phyloP scores from a whole-genome alignment of 2,888 invertebrate genomes.

The Morpho deidamia region DNA sequence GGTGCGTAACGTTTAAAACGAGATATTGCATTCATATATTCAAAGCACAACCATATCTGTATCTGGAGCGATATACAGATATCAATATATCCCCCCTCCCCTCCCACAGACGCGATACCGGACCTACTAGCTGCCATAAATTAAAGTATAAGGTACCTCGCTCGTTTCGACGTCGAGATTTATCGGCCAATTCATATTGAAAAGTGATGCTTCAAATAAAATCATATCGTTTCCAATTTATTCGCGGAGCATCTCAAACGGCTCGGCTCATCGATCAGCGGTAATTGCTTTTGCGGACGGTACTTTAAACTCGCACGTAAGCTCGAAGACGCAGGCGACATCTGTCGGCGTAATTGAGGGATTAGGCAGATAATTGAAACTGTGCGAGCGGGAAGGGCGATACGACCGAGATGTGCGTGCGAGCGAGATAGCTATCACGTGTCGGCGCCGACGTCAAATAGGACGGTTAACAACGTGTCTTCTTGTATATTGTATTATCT shows the following conservation, averaged over 20 bases:
- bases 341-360: conserved; percentile 82
- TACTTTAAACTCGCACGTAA: conserved; percentile 76
- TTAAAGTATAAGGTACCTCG: conserved; percentile 6
- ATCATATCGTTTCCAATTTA: conserved; percentile 42
- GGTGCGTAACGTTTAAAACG: too few relatives aligned
- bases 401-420: conserved; percentile 36
- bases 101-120: conserved; percentile 20
- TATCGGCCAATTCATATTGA: conserved; percentile 16
- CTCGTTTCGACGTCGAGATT: conserved; percentile 6
- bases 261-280: conserved; percentile 54
- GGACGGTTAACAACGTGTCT: conserved; percentile 82
- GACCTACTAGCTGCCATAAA: conserved; percentile 12
- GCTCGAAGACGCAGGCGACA: conserved; percentile 76
- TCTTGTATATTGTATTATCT: conserved; percentile 81
- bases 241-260: conserved; percentile 35
- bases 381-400: conserved; percentile 44
- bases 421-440: conserved; percentile 48
- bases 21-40: too few relatives aligned
- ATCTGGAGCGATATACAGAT: not conserved
- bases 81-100: not conserved
- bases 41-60: too few relatives aligned
- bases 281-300: conserved; percentile 67
- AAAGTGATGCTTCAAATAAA: conserved; percentile 25
- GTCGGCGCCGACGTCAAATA: conserved; percentile 56
- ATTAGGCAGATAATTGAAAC: conserved; percentile 84